Conservation (phyloP, 2,113 vertebrate genomes). For the Nycticebus coucang region DNA sequence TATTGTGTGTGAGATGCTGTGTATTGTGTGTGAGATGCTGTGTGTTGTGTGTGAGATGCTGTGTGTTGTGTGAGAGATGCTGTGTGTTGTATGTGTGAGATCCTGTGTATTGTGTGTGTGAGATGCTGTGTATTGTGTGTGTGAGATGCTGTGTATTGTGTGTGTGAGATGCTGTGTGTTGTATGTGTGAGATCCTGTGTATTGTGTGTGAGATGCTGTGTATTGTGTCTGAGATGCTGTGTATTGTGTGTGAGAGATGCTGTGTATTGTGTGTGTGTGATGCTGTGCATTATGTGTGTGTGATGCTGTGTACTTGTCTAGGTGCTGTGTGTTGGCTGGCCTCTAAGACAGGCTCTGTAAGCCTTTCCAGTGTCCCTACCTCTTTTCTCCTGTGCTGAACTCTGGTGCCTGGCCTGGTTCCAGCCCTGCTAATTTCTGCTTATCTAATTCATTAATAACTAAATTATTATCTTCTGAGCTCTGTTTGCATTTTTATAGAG, state of each 20-base stretch:
- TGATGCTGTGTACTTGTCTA: not conserved
- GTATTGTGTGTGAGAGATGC: too few relatives aligned
- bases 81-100: not conserved
- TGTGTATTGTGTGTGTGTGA: too few relatives aligned
- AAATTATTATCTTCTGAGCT: not conserved
- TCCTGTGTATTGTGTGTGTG: not conserved
- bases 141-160: not conserved
- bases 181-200: too few relatives aligned
- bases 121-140: not conserved
- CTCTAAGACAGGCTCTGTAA: not conserved
- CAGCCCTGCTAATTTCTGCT: not conserved
- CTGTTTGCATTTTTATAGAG: not conserved
- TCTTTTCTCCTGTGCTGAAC: not conserved
- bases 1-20: too few relatives aligned
- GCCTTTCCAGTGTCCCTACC: rapidly evolving
- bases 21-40: too few relatives aligned
- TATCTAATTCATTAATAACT: not conserved
- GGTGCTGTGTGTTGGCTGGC: not conserved
- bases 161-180: too few relatives aligned
- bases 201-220: too few relatives aligned
- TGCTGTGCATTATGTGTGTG: too few relatives aligned
- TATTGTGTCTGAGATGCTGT: too few relatives aligned
- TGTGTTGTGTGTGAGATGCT: too few relatives aligned
- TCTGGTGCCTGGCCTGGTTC: not conserved
- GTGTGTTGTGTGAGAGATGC: too few relatives aligned